A percentile compares a stretch with the other conserved stretches of the same genome.
These are phyloP conservation scores for Progne subis DNA, from an alignment of 2,113 vertebrate genomes.

Conservation along the genomic window DNA sequence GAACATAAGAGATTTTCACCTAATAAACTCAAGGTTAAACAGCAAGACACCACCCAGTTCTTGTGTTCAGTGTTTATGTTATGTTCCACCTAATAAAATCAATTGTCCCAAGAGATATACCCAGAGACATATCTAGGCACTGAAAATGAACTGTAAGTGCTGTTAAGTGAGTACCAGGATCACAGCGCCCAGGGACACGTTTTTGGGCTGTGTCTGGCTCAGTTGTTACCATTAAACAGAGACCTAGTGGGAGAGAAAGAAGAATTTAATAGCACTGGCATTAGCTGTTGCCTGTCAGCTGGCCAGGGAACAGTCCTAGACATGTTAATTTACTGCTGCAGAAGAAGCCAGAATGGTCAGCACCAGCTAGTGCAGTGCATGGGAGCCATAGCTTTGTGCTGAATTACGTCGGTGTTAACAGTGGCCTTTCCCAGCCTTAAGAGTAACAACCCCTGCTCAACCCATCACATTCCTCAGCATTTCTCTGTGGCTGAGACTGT, in stretches of 20 bases:
- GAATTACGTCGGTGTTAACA: neutral
- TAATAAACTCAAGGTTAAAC: neutral
- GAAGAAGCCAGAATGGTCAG: neutral
- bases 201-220: neutral
- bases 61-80: neutral
- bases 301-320: constrained; percentile 12
- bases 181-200: neutral
- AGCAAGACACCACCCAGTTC: neutral
- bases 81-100: neutral
- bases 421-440: neutral
- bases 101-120: neutral
- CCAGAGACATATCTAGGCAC: neutral
- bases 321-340: neutral
- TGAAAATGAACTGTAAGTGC: neutral
- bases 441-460: neutral
- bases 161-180: neutral
- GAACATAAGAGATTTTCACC: constrained; percentile 5
- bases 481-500: neutral
- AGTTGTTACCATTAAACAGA: neutral
- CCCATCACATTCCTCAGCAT: neutral
- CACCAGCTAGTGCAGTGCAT: neutral
- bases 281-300: constrained; percentile 28
- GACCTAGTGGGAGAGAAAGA: neutral
- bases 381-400: neutral
- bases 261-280: neutral